Evolutionary conservation across 1,140 invertebrate genomes (phyloP), one percentile per base, ranked within the genome.

Genomic region (Brachionus rubens): DNA sequence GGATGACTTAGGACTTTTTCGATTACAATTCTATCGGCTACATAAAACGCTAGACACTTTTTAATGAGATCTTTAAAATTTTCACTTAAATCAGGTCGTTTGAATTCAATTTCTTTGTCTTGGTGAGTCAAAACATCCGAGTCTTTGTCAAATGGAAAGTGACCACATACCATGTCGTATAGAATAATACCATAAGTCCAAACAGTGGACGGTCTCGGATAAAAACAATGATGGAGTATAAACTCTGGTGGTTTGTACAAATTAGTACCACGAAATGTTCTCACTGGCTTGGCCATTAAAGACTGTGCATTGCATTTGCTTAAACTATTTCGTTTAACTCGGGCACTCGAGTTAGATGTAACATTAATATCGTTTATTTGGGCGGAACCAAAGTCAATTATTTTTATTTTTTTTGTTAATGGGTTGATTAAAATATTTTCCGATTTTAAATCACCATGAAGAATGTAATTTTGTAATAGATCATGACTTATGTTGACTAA

Each of bases 371-470:
- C 59, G 12, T 43, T 43, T 1, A 65, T 43, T 65, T 65, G 59
- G 21, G 43, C 47, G 1, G 67, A 48, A 19, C 67, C 67, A 36
- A 70, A 70, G 47, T 70, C 67, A 16, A 70, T 70, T 30, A 70
- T 48, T 30, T 50, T 52, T 48, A 70, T 33, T 70, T 70, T 70
- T 16, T 70, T 70, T 1, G 43, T 70, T 6, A n/a, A 36, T 9
- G 47, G 43, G 24, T 70, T 52, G 12, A 70, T 50, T 36, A 70
- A 41, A 70, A 70, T 70, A 50, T 70, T 70, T 41, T 70, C 67
- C 2, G 43, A 50, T 70, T 70, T 70, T 33, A 70, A 50, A 70
- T 70, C 67, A 2, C 67, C 43, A 70, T 70, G 67, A 14, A 48
- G 19, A 48, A 70, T 52, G n/a, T 16, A 33, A 70, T 52, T 48